phyloP scores from a whole-genome alignment of 2,797 vertebrate species.

The Lagocephalus sceleratus region DNA sequence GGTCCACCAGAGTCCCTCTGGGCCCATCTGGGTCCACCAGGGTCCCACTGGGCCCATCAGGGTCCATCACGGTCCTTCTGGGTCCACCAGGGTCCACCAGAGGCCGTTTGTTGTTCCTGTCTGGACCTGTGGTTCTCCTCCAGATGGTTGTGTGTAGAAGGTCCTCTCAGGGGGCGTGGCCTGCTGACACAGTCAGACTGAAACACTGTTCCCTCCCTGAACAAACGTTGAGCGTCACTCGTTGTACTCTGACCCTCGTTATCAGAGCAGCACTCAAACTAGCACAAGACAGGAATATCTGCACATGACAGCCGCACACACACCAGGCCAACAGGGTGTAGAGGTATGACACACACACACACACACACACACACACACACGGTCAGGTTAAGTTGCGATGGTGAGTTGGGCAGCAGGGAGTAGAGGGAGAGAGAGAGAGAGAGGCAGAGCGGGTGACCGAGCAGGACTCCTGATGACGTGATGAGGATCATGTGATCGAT shows the following conservation, averaged over 20 bases:
- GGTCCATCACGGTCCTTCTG: no score
- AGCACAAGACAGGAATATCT: background rate
- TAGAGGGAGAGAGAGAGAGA: constrained; percentile 3
- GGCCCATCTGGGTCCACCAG: no score
- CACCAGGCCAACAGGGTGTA: constrained; percentile 1
- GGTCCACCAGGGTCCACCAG: no score
- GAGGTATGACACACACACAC: constrained; percentile 26
- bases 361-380: constrained; percentile 3
- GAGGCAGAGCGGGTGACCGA: background rate
- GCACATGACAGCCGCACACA: constrained; percentile 23
- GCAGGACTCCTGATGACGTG: background rate
- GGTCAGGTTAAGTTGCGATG: no score
- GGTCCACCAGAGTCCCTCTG: no score
- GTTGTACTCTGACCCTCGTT: constrained; percentile 54
- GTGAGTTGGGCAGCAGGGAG: constrained; percentile 9
- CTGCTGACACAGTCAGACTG: no score
- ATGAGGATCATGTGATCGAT: no score
- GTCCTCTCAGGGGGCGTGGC: no score
- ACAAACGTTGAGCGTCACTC: constrained; percentile 34
- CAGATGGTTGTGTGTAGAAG: no score
- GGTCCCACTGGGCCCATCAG: no score
- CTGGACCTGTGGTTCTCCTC: no score
- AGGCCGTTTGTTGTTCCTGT: no score
- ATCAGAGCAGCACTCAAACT: constrained; percentile 41
- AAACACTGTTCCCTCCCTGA: constrained; percentile 36